Percentiles rank a stretch among this genome's conserved stretches.
Evolutionary conservation across 2,113 vertebrate species (phyloP).

Genomic region (Anas platyrhynchos): DNA sequence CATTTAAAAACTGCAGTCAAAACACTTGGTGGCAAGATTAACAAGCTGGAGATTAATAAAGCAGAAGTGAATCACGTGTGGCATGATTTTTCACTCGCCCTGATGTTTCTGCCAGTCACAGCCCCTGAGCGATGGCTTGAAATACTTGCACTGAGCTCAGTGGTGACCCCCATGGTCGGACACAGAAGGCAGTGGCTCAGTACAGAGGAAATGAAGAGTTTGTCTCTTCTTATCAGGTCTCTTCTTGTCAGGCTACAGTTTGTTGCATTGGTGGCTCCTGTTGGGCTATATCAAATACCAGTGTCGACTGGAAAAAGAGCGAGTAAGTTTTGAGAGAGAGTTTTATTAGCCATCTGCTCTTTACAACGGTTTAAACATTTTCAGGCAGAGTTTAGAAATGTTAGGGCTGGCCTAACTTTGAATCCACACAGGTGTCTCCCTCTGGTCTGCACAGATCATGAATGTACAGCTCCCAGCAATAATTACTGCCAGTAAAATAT

Average conservation of each 20-base stretch:
- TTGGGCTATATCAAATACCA: neutral
- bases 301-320: neutral
- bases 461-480: constrained; percentile 14
- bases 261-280: neutral
- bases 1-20: neutral
- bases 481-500: constrained; percentile 8
- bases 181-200: neutral
- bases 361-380: neutral
- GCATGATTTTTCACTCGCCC: fast-evolving
- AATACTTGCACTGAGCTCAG: neutral
- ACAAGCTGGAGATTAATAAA: neutral
- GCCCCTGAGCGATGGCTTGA: neutral
- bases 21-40: neutral
- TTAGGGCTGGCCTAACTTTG: neutral
- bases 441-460: neutral
- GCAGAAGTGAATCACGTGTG: neutral
- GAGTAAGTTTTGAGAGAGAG: neutral
- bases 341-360: neutral
- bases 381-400: neutral
- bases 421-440: constrained; percentile 11
- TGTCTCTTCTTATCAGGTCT: too few species aligned
- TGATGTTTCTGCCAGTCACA: neutral
- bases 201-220: neutral
- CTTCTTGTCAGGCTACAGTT: too few species aligned
- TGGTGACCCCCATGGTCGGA: neutral